Evolutionary conservation across 2,888 invertebrate genomes (phyloP).

Genomic region (Ametastegia equiseti): DNA sequence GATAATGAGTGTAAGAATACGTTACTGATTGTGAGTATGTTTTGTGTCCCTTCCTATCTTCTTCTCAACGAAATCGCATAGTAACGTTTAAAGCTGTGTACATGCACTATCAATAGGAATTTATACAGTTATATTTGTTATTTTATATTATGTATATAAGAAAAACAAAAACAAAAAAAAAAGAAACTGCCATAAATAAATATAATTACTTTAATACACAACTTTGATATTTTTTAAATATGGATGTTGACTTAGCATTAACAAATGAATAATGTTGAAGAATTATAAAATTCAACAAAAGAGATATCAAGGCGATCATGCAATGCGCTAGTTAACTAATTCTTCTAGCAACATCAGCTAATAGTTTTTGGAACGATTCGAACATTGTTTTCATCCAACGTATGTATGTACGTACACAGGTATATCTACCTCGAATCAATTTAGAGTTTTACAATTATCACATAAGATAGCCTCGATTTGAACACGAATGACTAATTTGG

Average conservation of each 20-base stretch:
- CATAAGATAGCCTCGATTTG: constrained; percentile 6
- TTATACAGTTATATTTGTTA: background rate
- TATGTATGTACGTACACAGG: background rate
- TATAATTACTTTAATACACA: constrained; percentile 13
- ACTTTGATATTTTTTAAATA: constrained; percentile 3
- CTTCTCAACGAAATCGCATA: background rate
- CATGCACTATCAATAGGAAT: background rate
- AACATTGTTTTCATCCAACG: background rate
- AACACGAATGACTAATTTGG: background rate
- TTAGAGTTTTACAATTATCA: background rate
- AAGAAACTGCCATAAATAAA: constrained; percentile 33
- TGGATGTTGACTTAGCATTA: background rate
- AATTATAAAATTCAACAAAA: constrained; percentile 1
- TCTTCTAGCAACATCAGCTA: background rate
- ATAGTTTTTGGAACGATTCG: constrained; percentile 3
- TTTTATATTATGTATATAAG: background rate
- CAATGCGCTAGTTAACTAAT: background rate
- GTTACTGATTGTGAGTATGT: constrained; percentile 42
- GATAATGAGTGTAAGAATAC: constrained; percentile 55
- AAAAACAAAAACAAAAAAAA: background rate
- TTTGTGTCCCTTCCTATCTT: background rate
- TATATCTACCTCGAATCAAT: background rate
- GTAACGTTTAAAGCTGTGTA: constrained; percentile 14
- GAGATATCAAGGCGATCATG: background rate
- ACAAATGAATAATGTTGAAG: background rate